Conservation (phyloP, 2,113 vertebrate genomes). For the Odontophorus gujanensis region DNA sequence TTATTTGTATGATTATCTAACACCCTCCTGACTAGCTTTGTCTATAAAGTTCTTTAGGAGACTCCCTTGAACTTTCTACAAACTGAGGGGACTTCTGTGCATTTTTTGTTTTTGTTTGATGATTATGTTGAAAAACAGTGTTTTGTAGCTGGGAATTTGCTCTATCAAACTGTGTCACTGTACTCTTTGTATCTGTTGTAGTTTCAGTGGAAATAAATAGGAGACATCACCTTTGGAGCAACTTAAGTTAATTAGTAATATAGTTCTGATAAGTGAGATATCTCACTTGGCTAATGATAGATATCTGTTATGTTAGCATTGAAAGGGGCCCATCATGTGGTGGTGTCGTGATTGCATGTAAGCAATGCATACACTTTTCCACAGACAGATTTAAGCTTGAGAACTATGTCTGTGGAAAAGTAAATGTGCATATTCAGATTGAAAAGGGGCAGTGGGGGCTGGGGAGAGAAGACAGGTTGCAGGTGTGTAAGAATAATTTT, state of each 20-base stretch:
- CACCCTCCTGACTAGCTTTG: neutral
- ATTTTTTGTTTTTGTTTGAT: neutral
- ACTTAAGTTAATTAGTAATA: neutral
- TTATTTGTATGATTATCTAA: neutral
- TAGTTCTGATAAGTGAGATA: neutral
- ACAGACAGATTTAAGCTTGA: neutral
- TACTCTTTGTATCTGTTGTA: no score
- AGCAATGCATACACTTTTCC: neutral
- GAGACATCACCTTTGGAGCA: no score
- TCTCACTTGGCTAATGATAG: neutral
- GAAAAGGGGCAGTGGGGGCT: neutral
- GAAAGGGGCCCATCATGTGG: rapidly evolving
- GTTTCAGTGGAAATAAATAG: no score
- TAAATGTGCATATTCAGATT: neutral
- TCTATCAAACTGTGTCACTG: no score
- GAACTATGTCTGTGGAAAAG: rapidly evolving
- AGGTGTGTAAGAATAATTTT: neutral
- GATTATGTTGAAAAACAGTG: no score
- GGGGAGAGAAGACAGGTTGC: neutral
- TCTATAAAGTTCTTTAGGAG: neutral
- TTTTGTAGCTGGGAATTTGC: no score
- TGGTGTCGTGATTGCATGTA: neutral
- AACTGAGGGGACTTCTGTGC: rapidly evolving
- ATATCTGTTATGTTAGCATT: no score
- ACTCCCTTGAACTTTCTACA: neutral